A percentile compares a stretch with the other conserved stretches of the same genome.
phyloP scores from a whole-genome alignment of 2,888 invertebrate species.

The Ecdyonurus torrentis region DNA sequence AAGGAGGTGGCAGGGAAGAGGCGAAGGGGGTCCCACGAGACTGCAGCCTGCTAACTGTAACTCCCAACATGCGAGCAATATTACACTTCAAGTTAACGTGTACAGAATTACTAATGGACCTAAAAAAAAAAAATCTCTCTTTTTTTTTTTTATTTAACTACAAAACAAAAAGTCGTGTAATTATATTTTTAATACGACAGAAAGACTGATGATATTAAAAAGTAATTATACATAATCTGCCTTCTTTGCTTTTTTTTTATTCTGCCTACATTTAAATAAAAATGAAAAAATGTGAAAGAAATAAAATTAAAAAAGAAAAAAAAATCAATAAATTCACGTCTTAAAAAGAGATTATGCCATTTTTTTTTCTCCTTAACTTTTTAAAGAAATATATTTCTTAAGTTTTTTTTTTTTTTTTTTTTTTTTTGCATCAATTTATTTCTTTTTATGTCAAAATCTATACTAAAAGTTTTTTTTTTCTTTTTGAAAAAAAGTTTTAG shows the following conservation, averaged over 20 bases:
- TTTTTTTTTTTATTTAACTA: too few species aligned
- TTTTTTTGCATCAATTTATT: not conserved
- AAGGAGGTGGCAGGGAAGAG: too few species aligned
- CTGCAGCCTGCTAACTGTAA: too few species aligned
- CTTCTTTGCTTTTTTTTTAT: too few species aligned
- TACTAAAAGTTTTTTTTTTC: not conserved
- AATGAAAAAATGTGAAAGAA: not conserved
- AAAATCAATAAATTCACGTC: not conserved
- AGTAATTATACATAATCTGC: too few species aligned
- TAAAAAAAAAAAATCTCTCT: too few species aligned
- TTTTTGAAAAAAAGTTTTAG: not conserved
- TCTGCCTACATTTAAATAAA: not conserved
- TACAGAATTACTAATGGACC: too few species aligned
- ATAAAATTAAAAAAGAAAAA: not conserved
- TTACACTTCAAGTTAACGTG: too few species aligned
- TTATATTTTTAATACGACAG: not conserved
- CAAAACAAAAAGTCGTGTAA: too few species aligned
- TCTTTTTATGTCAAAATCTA: not conserved
- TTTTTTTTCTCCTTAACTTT: not conserved
- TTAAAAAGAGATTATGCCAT: not conserved
- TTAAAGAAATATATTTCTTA: not conserved
- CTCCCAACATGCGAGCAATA: too few species aligned
- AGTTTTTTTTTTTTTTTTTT: not conserved
- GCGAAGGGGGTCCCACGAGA: too few species aligned
- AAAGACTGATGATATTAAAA: not conserved